These are phyloP conservation scores for Tinea trinotella DNA, from an alignment of 2,888 invertebrate genomes.

Conservation along the genomic window DNA sequence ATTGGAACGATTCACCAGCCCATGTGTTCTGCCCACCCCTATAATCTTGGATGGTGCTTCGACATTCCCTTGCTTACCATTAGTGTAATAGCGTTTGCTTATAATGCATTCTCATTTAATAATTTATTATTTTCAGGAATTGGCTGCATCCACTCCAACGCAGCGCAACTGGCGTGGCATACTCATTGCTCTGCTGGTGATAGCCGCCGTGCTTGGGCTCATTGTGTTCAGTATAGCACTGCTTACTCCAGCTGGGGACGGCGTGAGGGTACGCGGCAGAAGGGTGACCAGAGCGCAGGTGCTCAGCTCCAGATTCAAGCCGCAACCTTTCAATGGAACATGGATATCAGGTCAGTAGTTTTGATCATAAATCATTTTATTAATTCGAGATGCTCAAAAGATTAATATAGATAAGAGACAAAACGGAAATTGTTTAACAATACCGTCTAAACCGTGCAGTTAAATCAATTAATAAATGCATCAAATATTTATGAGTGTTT, in stretches of 20 bases:
- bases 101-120: too few relatives aligned
- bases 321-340: conserved; percentile 81
- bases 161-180: conserved; percentile 96
- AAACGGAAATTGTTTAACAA: too few relatives aligned
- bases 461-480: too few relatives aligned
- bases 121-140: conserved; percentile 74
- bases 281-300: conserved; percentile 81
- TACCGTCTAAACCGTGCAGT: too few relatives aligned
- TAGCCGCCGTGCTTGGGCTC: conserved; percentile 88
- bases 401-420: too few relatives aligned
- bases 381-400: too few relatives aligned
- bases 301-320: conserved; percentile 66
- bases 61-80: too few relatives aligned
- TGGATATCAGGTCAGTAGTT: conserved; percentile 77
- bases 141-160: conserved; percentile 88
- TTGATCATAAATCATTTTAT: background rate
- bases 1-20: too few relatives aligned
- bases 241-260: conserved; percentile 85
- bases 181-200: conserved; percentile 91
- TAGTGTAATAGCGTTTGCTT: too few relatives aligned
- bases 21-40: too few relatives aligned
- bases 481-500: too few relatives aligned
- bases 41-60: too few relatives aligned
- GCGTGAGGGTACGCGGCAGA: conserved; percentile 76
- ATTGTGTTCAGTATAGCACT: conserved; percentile 93